Evolutionary conservation across 2,113 vertebrate genomes (phyloP), one percentile per base, ranked within the genome.

Genomic region (Calonectris borealis): DNA sequence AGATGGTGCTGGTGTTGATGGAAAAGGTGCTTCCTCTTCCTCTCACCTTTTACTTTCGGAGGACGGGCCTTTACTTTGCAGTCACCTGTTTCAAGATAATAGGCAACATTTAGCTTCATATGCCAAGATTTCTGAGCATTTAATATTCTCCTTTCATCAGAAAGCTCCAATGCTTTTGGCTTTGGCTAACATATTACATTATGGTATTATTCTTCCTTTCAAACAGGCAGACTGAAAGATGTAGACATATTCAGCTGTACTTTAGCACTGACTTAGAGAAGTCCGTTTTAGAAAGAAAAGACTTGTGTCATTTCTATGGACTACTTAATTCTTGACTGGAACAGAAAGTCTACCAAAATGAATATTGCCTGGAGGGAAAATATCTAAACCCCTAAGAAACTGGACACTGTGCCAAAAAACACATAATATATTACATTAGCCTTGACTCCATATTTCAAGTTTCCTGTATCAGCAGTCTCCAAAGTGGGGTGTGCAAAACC

Each of bases 11-110:
- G 66, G 13, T 89, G 95, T 15, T 80, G 70, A 16, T 85, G 93
- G 29, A 96, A 91, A 3, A 54, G 76, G 31, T 84, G 90, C 81
- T 97, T 98, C 97, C 93, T 98, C 95, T 95, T 98, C 77, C 97
- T 94, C 48, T 98, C 98, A 1, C 88, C 85, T 90, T 95, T 98
- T 8, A 88, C 80, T 81, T 97, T 98, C 0, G 97, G 68, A 2
- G 89, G 89, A 40, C 98, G 98, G 15, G 66, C 66, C 88, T 95
- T 98, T 13, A 52, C 95, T 90, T 96, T 97, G 72, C 95, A 46
- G 2, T 98, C 98, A 36, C 98, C 98, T 98, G 94, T 6, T 57
- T 3, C 18, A 71, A 94, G 46, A 68, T 5, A 91, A 90, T 2
- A 60, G 60, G 51, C 1, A 38, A 46, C 48, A 1, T 21, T 96